Evolutionary conservation across 2,113 vertebrate genomes (phyloP).

Genomic region (Plestiodon gilberti): DNA sequence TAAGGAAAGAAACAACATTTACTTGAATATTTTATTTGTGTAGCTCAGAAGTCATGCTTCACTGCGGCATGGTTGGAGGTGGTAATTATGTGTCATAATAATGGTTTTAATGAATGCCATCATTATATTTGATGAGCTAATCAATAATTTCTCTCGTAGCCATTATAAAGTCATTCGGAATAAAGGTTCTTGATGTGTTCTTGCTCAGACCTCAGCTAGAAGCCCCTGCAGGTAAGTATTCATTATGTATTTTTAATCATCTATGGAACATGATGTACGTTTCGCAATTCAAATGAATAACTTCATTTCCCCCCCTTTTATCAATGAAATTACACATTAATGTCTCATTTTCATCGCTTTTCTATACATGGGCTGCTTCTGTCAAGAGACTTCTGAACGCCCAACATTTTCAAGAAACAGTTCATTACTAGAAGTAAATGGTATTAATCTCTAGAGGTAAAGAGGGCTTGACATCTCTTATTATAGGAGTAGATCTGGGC

Average conservation of each 20-base stretch:
- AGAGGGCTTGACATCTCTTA: rapidly evolving
- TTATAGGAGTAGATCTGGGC: background rate
- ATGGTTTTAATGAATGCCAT: slow-evolving; percentile 53
- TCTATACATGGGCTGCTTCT: background rate
- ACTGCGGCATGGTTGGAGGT: slow-evolving; percentile 16
- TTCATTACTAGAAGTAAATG: background rate
- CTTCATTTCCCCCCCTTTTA: background rate
- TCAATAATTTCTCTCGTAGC: slow-evolving; percentile 65
- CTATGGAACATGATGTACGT: background rate
- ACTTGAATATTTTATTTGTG: slow-evolving; percentile 30
- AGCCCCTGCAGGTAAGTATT: slow-evolving; percentile 48
- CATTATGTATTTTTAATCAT: slow-evolving; percentile 57
- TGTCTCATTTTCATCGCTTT: background rate
- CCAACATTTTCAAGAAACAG: background rate
- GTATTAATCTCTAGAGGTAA: rapidly evolving
- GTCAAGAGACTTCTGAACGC: background rate
- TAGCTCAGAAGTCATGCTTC: slow-evolving; percentile 12
- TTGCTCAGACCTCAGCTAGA: slow-evolving; percentile 25
- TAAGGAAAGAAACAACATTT: background rate
- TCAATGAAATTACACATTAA: background rate
- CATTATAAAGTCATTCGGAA: slow-evolving; percentile 64
- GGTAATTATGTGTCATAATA: slow-evolving; percentile 63
- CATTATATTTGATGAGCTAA: slow-evolving; percentile 65
- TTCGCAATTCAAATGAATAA: background rate
- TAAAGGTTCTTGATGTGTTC: slow-evolving; percentile 9